A percentile compares a stretch with the other conserved stretches of the same genome.
phyloP scores from a whole-genome alignment of 2,113 vertebrate genomes.

The Stegostoma tigrinum region DNA sequence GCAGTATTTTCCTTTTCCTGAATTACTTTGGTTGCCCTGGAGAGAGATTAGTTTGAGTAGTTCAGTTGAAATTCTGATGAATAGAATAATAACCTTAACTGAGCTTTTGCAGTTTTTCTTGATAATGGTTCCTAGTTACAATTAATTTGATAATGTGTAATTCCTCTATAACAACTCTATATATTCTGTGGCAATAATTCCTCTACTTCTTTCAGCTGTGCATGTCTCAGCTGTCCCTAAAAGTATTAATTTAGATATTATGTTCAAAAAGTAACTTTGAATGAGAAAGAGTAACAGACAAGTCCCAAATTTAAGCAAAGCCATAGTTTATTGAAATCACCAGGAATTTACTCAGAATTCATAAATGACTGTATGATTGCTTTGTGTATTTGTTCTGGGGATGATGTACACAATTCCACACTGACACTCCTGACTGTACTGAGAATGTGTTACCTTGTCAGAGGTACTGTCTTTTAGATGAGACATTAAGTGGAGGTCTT shows the following conservation, averaged over 20 bases:
- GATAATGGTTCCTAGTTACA: background rate
- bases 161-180: background rate
- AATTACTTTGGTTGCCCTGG: background rate
- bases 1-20: no score
- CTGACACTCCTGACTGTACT: no score
- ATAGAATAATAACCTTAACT: background rate
- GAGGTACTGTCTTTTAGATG: no score
- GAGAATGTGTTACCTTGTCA: no score
- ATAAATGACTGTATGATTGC: background rate
- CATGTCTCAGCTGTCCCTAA: background rate
- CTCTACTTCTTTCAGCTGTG: background rate
- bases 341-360: background rate
- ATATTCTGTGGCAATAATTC: background rate
- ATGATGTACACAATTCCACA: no score
- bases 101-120: background rate
- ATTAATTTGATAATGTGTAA: background rate
- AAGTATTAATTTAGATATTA: background rate
- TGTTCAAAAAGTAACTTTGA: background rate
- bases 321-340: background rate
- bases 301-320: background rate
- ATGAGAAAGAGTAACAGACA: background rate
- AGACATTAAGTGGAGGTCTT: no score
- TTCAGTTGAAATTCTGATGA: background rate
- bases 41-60: background rate
- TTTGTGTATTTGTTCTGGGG: background rate